Conservation (phyloP, 2,797 vertebrate species). For the Rhodeus uyekii region DNA sequence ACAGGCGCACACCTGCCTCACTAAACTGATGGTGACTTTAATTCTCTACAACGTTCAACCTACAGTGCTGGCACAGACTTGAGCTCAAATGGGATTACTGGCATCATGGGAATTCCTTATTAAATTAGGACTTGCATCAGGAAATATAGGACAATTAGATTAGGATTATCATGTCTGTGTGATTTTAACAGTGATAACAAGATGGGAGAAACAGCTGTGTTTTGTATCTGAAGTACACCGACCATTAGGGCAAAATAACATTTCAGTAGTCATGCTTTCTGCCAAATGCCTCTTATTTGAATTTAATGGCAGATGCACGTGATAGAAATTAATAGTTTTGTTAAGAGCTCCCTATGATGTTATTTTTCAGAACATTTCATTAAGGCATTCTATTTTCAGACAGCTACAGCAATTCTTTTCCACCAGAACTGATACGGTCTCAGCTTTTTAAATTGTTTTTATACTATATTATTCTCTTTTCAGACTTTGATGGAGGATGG, state of each 20-base stretch:
- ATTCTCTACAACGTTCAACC: conserved; percentile 39
- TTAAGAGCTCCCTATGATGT: not conserved
- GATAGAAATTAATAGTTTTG: conserved; percentile 2
- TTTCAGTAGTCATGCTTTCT: not conserved
- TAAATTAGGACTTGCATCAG: conserved; percentile 38
- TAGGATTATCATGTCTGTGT: conserved; percentile 40
- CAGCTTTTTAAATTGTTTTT: conserved; percentile 10
- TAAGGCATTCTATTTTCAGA: not conserved
- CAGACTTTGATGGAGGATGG: conserved; percentile 83
- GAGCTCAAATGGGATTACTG: conserved; percentile 28
- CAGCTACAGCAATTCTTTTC: conserved; percentile 4
- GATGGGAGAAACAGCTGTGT: conserved; percentile 22
- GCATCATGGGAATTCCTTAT: conserved; percentile 43
- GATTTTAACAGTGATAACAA: conserved; percentile 39
- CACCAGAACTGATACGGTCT: not conserved
- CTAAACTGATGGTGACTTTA: conserved; percentile 30
- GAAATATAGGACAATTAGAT: conserved; percentile 48
- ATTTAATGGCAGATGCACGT: not conserved
- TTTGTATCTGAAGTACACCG: not conserved
- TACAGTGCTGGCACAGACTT: conserved; percentile 19
- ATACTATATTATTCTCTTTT: conserved; percentile 14
- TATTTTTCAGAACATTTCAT: conserved; percentile 26
- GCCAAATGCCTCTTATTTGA: not conserved
- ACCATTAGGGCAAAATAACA: conserved; percentile 16
- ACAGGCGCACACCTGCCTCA: conserved; percentile 26